Evolutionary conservation across 2,888 invertebrate species (phyloP), one percentile per base, ranked within the genome.

Genomic region (Coremacera marginata): DNA sequence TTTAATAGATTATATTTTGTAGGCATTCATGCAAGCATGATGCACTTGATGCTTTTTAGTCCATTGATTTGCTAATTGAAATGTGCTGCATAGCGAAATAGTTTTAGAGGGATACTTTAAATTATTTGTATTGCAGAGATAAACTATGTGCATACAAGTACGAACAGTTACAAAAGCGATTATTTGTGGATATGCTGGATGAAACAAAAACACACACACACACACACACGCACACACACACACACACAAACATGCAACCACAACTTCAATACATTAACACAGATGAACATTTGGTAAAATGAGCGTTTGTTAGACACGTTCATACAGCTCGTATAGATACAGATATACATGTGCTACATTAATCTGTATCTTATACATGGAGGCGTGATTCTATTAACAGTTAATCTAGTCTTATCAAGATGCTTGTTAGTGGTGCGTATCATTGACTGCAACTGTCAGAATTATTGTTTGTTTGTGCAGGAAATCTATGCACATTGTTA

Each of bases 341-440:
- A 44, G 2, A 44, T 11, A 44, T 11, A 44, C 44, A 44, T 44
- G 44, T 44, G 44, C 22, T 55, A 19, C 37, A 67, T 19, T 67
- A 67, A 67, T 34, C 37, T 37, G 67, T 44, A 37, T 19, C 37
- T 37, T 19, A 67, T 67, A 37, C 67, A 22, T 27, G 37, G n/a
- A 67, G 67, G 67, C 67, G 67, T 67, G 67, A 67, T 67, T 44
- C 67, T 67, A 67, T 67, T 67, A 67, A 67, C 67, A 67, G 67
- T 67, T 67, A 44, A 67, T 44, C 44, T 67, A 67, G 44, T 37
- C 67, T 44, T 67, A 67, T 67, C 67, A 8, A 67, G 67, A 67
- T 67, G 37, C 22, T 22, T 67, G 65, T 65, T 65, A 34, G 65
- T 65, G 37, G 44, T 67, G 67, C 37, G 67, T 19, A 44, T 37